These are phyloP conservation scores for Muntiacus reevesi DNA, from an alignment of 2,113 vertebrate species.

Conservation along the genomic window DNA sequence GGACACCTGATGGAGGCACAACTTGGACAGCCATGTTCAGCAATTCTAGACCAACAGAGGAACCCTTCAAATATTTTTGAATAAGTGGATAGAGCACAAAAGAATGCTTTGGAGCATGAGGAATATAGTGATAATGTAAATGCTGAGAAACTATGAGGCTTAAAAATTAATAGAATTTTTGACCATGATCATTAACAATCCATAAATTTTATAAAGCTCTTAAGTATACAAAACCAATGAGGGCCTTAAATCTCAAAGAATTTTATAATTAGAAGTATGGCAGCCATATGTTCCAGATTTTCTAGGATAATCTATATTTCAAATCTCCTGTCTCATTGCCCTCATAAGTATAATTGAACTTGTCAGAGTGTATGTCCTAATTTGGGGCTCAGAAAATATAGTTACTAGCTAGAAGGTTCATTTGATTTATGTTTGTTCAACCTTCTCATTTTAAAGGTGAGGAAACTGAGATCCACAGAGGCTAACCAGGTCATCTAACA, in stretches of 20 bases:
- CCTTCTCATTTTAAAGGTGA: slow-evolving; percentile 9
- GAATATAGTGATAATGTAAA: not conserved
- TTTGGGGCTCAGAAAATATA: slow-evolving; percentile 27
- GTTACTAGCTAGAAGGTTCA: not conserved
- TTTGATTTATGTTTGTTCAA: slow-evolving; percentile 18
- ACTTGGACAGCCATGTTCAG: not conserved
- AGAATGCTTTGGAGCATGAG: not conserved
- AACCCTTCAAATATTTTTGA: not conserved
- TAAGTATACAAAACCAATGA: slow-evolving; percentile 45
- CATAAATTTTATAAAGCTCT: slow-evolving; percentile 41
- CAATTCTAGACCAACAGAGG: not conserved
- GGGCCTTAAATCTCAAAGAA: slow-evolving; percentile 30
- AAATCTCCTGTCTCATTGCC: slow-evolving; percentile 38
- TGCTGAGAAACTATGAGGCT: not conserved
- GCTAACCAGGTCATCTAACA: not conserved
- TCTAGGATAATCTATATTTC: slow-evolving; percentile 42
- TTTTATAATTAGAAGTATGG: slow-evolving; percentile 31
- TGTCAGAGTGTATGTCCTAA: slow-evolving; percentile 43
- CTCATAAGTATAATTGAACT: slow-evolving; percentile 47
- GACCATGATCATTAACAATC: slow-evolving; percentile 14
- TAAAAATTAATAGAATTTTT: slow-evolving; percentile 49
- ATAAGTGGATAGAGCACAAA: not conserved
- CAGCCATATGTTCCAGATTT: slow-evolving; percentile 36
- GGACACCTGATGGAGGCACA: not conserved
- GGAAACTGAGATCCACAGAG: slow-evolving; percentile 17